phyloP scores from a whole-genome alignment of 1,140 invertebrate species.

The Lepidostoma basale region DNA sequence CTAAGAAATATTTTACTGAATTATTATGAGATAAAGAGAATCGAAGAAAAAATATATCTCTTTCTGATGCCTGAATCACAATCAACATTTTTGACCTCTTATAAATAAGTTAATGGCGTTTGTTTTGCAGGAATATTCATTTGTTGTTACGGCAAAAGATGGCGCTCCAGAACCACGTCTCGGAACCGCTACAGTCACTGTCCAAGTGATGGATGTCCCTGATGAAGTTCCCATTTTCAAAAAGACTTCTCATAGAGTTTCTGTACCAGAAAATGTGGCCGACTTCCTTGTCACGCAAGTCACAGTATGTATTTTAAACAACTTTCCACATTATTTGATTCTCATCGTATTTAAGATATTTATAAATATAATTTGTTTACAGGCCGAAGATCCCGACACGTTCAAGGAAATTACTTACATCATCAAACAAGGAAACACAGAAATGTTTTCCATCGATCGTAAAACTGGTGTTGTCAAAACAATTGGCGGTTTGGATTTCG shows the following conservation, averaged over 20 bases:
- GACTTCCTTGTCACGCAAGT: constrained; percentile 80
- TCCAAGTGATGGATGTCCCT: constrained; percentile 75
- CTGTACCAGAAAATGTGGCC: constrained; percentile 82
- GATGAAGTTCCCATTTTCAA: constrained; percentile 86
- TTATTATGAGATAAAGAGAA: too few species aligned
- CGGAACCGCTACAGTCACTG: constrained; percentile 84
- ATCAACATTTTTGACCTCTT: too few species aligned
- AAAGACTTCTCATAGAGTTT: constrained; percentile 72
- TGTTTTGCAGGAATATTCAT: constrained; percentile 70
- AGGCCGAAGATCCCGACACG: constrained; percentile 76
- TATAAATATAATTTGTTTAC: constrained; percentile 29
- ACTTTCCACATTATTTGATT: background rate
- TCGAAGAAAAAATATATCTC: too few species aligned
- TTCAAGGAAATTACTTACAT: constrained; percentile 82
- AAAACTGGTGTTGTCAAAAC: constrained; percentile 80
- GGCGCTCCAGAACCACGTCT: constrained; percentile 82
- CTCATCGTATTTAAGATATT: background rate
- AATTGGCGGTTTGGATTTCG: constrained; percentile 77
- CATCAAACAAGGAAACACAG: constrained; percentile 77
- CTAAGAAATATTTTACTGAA: too few species aligned
- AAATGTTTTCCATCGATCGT: constrained; percentile 82
- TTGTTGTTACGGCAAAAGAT: constrained; percentile 88
- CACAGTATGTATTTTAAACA: constrained; percentile 28
- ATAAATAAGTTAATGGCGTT: constrained; percentile 19
- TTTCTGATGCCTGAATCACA: too few species aligned